Percentiles rank a stretch among this genome's conserved stretches.
Conservation (phyloP, 1,140 invertebrate species). For the Meloidogyne floridensis region DNA sequence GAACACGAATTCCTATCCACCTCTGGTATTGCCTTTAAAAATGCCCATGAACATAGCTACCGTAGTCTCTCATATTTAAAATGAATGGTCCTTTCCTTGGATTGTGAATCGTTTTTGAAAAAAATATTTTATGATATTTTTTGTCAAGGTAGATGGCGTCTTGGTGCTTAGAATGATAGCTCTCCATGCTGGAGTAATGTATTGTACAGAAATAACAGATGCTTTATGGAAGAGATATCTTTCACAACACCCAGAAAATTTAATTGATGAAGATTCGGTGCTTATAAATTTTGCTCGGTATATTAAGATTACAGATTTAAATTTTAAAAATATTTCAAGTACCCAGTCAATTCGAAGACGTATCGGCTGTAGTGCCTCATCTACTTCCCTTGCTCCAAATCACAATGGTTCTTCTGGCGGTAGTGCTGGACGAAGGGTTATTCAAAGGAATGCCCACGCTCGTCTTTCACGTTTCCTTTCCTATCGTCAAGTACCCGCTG, state of each 20-base stretch:
- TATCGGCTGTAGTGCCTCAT: constrained; percentile 40
- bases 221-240: constrained; percentile 65
- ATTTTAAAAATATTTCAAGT: constrained; percentile 34
- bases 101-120: too few species aligned
- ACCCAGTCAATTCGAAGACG: constrained; percentile 52
- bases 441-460: constrained; percentile 48
- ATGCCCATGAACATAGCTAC: too few species aligned
- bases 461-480: constrained; percentile 57
- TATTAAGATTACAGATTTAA: background rate
- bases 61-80: too few species aligned
- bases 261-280: constrained; percentile 65
- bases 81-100: too few species aligned
- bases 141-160: constrained; percentile 59
- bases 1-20: too few species aligned
- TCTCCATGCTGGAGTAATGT: constrained; percentile 65
- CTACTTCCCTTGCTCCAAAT: constrained; percentile 48
- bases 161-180: constrained; percentile 64
- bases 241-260: constrained; percentile 63
- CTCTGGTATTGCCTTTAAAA: too few species aligned
- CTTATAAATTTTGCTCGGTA: constrained; percentile 65
- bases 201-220: constrained; percentile 66
- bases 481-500: constrained; percentile 43
- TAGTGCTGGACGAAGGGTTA: constrained; percentile 25
- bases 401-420: constrained; percentile 49
- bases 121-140: background rate